Percentiles rank a stretch among this genome's conserved stretches.
These are phyloP conservation scores for Anableps anableps DNA, from an alignment of 2,797 vertebrate species.

Conservation along the genomic window DNA sequence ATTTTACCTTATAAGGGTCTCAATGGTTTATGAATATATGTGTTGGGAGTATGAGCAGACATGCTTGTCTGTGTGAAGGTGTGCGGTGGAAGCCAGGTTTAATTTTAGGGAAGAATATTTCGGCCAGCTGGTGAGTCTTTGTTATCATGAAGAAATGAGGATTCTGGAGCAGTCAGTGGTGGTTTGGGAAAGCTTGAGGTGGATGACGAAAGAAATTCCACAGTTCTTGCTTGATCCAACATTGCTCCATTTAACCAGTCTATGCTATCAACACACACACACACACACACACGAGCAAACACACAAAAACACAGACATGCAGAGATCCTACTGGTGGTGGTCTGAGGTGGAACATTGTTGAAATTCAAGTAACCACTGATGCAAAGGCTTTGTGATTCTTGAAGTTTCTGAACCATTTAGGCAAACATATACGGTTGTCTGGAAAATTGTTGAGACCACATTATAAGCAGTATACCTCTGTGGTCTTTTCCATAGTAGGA, in stretches of 20 bases:
- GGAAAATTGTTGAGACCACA: constrained; percentile 25
- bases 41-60: constrained; percentile 42
- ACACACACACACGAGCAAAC: constrained; percentile 65
- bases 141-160: constrained; percentile 71
- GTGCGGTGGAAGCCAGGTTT: constrained; percentile 47
- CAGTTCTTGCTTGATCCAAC: constrained; percentile 56
- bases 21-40: constrained; percentile 52
- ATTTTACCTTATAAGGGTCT: constrained; percentile 84
- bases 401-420: constrained; percentile 46
- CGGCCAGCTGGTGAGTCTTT: constrained; percentile 81
- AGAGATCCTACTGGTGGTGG: constrained; percentile 60
- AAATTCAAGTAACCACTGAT: constrained; percentile 58
- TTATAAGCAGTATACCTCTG: constrained; percentile 4
- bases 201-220: constrained; percentile 58
- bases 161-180: constrained; percentile 37
- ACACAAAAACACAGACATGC: constrained; percentile 60
- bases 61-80: constrained; percentile 37
- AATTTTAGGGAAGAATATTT: constrained; percentile 71
- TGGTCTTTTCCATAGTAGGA: neutral
- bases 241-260: constrained; percentile 47
- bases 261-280: constrained; percentile 61
- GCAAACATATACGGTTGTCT: constrained; percentile 37
- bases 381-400: constrained; percentile 57
- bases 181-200: constrained; percentile 59
- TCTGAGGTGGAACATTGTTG: constrained; percentile 70